Percentiles rank a stretch among this genome's conserved stretches.
These are phyloP conservation scores for Ailuropoda melanoleuca DNA, from an alignment of 2,113 vertebrate genomes.

Conservation along the genomic window DNA sequence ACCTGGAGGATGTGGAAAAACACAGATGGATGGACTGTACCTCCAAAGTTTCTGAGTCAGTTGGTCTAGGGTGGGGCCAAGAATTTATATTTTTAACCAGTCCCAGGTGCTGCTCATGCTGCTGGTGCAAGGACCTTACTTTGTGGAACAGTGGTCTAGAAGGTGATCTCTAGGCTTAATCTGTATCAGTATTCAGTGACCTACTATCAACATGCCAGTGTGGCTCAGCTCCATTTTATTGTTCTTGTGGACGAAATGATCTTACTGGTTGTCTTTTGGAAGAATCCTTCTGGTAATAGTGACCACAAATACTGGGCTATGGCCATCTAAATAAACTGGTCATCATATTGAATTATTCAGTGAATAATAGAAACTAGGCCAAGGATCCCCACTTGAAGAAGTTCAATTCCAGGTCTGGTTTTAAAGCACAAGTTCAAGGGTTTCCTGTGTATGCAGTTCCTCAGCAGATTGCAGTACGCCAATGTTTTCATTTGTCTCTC, in stretches of 20 bases:
- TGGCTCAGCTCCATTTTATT: neutral
- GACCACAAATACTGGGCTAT: neutral
- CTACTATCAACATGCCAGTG: neutral
- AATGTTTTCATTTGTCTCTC: neutral
- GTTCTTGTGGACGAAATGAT: neutral
- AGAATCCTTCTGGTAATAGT: neutral
- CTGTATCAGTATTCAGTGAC: neutral
- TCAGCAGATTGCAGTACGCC: neutral
- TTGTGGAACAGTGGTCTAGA: neutral
- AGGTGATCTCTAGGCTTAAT: neutral
- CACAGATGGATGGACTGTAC: neutral
- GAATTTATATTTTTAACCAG: neutral
- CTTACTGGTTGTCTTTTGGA: neutral
- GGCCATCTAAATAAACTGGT: neutral
- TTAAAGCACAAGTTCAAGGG: neutral
- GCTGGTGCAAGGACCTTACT: neutral
- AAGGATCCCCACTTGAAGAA: neutral
- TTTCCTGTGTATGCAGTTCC: neutral
- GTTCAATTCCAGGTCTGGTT: slow-evolving; percentile 16
- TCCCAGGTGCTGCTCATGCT: neutral
- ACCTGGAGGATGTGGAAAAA: neutral
- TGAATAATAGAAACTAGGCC: neutral
- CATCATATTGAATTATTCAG: slow-evolving; percentile 32
- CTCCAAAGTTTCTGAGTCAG: neutral
- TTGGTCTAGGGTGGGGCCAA: neutral